phyloP scores from a whole-genome alignment of 2,797 vertebrate genomes.

The Sebastes itinus region DNA sequence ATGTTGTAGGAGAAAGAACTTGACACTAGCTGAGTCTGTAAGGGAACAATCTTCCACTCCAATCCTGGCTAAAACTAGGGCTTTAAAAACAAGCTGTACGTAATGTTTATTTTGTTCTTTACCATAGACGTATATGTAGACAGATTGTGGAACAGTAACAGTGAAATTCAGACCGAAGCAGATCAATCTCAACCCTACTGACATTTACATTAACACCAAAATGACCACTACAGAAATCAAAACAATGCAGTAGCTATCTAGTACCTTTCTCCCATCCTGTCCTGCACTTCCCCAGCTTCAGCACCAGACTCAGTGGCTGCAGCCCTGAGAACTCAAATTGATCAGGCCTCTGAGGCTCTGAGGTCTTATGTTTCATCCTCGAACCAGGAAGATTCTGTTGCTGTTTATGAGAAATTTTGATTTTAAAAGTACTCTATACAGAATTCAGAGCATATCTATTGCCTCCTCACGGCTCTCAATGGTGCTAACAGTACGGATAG shows the following conservation, averaged over 20 bases:
- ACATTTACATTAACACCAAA: not conserved
- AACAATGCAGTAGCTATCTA: not conserved
- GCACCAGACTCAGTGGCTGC: not conserved
- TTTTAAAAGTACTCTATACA: not conserved
- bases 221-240: not conserved
- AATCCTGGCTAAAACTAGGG: not conserved
- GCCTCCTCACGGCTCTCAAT: no score
- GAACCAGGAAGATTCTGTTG: not conserved
- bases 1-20: conserved; percentile 6
- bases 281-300: not conserved
- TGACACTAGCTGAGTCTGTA: conserved; percentile 5
- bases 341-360: not conserved
- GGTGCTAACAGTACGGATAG: no score
- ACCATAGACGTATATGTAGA: not conserved
- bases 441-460: no score
- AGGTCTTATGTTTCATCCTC: not conserved
- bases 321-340: not conserved
- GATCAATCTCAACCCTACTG: not conserved
- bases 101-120: not conserved
- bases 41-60: conserved; percentile 7
- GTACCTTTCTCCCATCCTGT: not conserved
- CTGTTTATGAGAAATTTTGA: not conserved
- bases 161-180: not conserved
- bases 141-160: not conserved
- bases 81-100: not conserved